A percentile compares a stretch with the other conserved stretches of the same genome.
Evolutionary conservation across 2,888 invertebrate species (phyloP).

Genomic region (Drosophila borborema): DNA sequence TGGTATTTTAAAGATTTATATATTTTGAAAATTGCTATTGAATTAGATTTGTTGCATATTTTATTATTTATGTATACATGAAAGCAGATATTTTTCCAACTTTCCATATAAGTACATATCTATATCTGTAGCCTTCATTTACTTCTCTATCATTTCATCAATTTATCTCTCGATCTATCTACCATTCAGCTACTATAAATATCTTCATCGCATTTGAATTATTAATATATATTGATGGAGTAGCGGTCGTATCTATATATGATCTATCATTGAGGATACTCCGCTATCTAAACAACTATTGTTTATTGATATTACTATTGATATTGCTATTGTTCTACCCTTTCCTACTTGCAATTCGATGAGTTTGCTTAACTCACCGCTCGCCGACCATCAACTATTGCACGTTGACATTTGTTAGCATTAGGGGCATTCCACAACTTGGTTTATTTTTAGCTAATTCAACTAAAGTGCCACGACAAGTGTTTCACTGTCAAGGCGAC

Average conservation of each 20-base stretch:
- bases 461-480: constrained; percentile 33
- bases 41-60: background rate
- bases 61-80: background rate
- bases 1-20: background rate
- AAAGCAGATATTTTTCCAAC: background rate
- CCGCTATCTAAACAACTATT: background rate
- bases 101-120: background rate
- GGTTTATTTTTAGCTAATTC: constrained; percentile 14
- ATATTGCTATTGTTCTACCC: background rate
- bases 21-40: background rate
- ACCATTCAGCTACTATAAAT: background rate
- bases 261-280: background rate
- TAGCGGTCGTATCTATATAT: background rate
- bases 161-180: background rate
- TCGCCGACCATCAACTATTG: background rate
- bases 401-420: constrained; percentile 5
- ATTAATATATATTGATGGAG: background rate
- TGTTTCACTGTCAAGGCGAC: constrained; percentile 28
- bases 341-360: background rate
- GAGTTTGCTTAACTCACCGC: background rate
- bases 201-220: background rate
- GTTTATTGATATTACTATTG: too few species aligned
- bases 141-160: background rate
- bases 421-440: constrained; percentile 12
- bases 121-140: background rate